Base-by-base conservation (phyloP, 2,113 vertebrate genomes). In the Fregata magnificens region DNA sequence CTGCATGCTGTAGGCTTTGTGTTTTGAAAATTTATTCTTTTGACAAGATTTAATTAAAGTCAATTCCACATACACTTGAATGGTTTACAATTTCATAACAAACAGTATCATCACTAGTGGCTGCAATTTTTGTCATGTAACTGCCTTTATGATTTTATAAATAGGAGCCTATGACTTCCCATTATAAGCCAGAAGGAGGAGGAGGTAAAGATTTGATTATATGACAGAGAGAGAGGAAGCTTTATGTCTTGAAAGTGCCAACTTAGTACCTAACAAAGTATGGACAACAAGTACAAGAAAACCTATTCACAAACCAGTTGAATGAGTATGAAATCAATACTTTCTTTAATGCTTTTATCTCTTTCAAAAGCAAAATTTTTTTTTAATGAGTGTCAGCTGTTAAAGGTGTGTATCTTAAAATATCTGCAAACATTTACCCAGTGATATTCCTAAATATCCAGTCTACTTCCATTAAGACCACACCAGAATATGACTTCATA, bases 31-130 rank as follows among this genome's bases (percentile, higher is more conserved):
- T 95, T 53, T 95, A 61, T 94, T 96, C 81, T n/a, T 94, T 94
- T 76, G 87, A 95, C 81, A 91, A 94, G 74, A 44, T 81, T 96
- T 97, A 96, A 98, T 98, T 97, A 92, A 96, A 96, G 81, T 72
- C 19, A 90, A 66, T 95, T 89, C 88, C 69, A 87, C 63, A 67
- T 90, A 53, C 22, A 61, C 31, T 81, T 81, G n/a, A 78, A 80
- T 87, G 69, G 82, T 95, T 95, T 90, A 82, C 56, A 80, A 36
- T 97, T 97, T 96, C 93, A 85, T 96, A 97, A 88, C 50, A 91
- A 94, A 95, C 16, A 52, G 13, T 58, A 12, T 93, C 55, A 94
- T 91, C 97, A 90, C 34, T 59, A 86, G 49, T 88, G 76, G 67
- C 86, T 28, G 49, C 56, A 82, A 28, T 86, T 89, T 95, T 96